Percentiles rank a stretch among this genome's conserved stretches.
Evolutionary conservation across 2,113 vertebrate genomes (phyloP).

Genomic region (Muscicapa adusta): DNA sequence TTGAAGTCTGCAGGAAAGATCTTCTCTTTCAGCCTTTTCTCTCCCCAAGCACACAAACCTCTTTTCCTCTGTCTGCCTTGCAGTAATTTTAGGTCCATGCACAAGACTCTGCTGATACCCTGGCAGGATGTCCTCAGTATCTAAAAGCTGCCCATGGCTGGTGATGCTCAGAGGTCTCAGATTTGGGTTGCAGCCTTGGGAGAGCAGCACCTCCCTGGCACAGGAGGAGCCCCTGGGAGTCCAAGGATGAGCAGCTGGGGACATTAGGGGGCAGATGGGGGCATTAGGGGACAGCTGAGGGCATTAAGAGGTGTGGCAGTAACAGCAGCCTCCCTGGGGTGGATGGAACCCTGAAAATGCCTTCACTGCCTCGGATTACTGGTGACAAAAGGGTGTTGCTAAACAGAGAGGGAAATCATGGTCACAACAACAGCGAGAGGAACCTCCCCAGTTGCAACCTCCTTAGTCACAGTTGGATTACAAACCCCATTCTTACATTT

Average conservation of each 20-base stretch:
- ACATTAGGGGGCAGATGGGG: neutral
- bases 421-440: neutral
- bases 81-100: neutral
- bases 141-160: neutral
- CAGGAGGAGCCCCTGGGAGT: neutral
- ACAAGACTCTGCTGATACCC: neutral
- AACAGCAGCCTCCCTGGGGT: neutral
- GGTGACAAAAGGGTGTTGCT: neutral
- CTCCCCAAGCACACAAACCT: neutral
- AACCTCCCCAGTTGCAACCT: conserved; percentile 2
- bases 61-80: neutral
- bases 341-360: neutral
- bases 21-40: neutral
- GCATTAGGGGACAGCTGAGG: neutral
- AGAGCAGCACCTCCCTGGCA: neutral
- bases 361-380: accelerated
- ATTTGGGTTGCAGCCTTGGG: neutral
- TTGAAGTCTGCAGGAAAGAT: neutral
- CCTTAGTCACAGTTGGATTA: conserved; percentile 35
- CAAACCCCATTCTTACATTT: conserved; percentile 17
- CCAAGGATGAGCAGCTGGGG: neutral
- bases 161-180: neutral
- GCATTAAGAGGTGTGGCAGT: neutral
- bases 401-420: neutral
- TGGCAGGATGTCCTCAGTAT: neutral